phyloP scores from a whole-genome alignment of 1,140 invertebrate genomes.

The Mactra quadrangularis region DNA sequence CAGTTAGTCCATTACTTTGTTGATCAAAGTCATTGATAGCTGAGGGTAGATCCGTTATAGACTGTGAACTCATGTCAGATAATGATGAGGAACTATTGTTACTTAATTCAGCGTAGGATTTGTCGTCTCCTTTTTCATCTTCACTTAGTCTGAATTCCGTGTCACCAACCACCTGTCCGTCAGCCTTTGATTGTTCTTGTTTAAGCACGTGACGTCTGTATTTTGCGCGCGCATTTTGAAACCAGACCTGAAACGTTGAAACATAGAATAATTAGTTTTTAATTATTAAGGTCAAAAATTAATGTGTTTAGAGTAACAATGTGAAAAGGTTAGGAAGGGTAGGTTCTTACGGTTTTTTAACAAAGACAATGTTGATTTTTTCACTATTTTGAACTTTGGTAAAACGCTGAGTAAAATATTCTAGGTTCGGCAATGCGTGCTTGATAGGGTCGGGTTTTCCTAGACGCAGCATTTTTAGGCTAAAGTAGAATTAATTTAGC shows the following conservation, averaged over 20 bases:
- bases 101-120: conserved; percentile 51
- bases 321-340: too few species aligned
- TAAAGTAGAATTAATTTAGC: too few species aligned
- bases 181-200: conserved; percentile 86
- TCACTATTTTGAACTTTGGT: too few species aligned
- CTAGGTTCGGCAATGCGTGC: too few species aligned
- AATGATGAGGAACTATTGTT: conserved; percentile 63
- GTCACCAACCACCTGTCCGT: conserved; percentile 42
- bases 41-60: conserved; percentile 59
- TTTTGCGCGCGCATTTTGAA: conserved; percentile 98
- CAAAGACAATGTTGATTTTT: too few species aligned
- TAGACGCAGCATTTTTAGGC: too few species aligned
- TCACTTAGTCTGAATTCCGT: conserved; percentile 40
- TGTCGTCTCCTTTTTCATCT: conserved; percentile 60
- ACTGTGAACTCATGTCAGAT: conserved; percentile 65
- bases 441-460: too few species aligned
- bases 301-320: too few species aligned
- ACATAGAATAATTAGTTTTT: too few species aligned
- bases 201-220: conserved; percentile 96
- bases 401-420: too few species aligned
- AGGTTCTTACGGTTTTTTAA: too few species aligned
- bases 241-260: conserved; percentile 93
- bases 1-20: conserved; percentile 48
- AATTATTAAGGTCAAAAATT: too few species aligned
- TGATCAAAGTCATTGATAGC: conserved; percentile 54